Conservation (phyloP, 2,888 invertebrate species). For the Bursaphelenchus okinawaensis region DNA sequence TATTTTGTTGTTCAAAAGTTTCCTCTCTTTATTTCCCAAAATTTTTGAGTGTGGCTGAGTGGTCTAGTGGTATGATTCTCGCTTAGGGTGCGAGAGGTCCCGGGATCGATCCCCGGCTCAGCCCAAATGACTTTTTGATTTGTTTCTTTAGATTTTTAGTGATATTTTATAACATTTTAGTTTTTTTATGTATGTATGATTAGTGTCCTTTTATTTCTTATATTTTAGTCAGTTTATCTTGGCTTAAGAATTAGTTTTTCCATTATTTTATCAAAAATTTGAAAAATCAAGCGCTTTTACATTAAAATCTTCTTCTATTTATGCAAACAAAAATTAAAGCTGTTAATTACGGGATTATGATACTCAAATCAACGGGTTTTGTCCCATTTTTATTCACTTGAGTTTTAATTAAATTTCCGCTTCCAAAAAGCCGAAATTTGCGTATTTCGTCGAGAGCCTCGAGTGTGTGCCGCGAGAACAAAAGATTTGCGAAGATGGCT, state of each 20-base stretch:
- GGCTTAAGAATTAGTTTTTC: neutral
- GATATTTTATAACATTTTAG: neutral
- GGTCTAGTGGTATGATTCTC: neutral
- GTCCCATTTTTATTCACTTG: neutral
- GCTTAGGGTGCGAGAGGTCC: constrained; percentile 2
- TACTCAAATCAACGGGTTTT: neutral
- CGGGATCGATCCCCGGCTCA: constrained; percentile 9
- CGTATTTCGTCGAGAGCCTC: neutral
- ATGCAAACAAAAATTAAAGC: too few relatives aligned
- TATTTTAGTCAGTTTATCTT: neutral
- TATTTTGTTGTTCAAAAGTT: too few relatives aligned
- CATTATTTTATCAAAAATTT: neutral
- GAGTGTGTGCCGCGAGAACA: neutral
- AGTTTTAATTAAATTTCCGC: neutral
- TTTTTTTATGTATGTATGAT: neutral
- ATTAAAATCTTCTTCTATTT: neutral
- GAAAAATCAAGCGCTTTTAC: neutral
- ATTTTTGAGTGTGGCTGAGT: neutral
- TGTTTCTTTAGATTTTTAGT: neutral
- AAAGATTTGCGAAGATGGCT: neutral
- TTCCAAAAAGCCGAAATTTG: neutral
- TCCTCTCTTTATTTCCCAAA: too few relatives aligned
- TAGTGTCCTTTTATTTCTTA: neutral
- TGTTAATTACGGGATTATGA: neutral
- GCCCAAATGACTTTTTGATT: neutral